These are phyloP conservation scores for Dione vanillae DNA, from an alignment of 2,888 invertebrate genomes.

Conservation along the genomic window DNA sequence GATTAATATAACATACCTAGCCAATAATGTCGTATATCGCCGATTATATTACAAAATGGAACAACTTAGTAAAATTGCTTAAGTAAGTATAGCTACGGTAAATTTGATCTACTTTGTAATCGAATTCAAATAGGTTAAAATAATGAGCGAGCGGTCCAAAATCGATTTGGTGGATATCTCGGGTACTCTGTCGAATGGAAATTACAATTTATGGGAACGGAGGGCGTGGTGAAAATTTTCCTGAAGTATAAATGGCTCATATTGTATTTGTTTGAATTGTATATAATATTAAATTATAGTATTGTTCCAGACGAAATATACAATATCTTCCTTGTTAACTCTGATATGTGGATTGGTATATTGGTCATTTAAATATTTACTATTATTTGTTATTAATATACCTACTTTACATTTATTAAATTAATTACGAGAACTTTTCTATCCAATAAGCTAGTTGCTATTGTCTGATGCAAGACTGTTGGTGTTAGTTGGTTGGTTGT, in stretches of 20 bases:
- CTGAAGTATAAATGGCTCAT: slow-evolving; percentile 38
- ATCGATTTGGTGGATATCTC: slow-evolving; percentile 51
- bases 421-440: background rate
- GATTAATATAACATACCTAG: background rate
- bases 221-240: slow-evolving; percentile 47
- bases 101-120: slow-evolving; percentile 48
- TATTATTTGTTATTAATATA: too few species aligned
- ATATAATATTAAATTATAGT: slow-evolving; percentile 6
- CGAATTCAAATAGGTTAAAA: slow-evolving; percentile 51
- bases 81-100: slow-evolving; percentile 42
- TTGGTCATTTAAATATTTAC: too few species aligned
- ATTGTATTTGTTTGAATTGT: slow-evolving; percentile 22
- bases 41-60: slow-evolving; percentile 56
- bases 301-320: background rate
- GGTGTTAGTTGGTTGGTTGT: slow-evolving; percentile 44
- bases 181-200: slow-evolving; percentile 50
- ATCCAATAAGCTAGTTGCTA: slow-evolving; percentile 9
- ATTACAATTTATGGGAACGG: slow-evolving; percentile 49
- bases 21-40: slow-evolving; percentile 28
- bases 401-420: background rate
- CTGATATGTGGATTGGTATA: too few species aligned
- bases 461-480: slow-evolving; percentile 31
- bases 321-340: too few species aligned
- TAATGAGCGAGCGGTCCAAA: slow-evolving; percentile 49
- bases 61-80: slow-evolving; percentile 59